A percentile compares a stretch with the other conserved stretches of the same genome.
phyloP scores from a whole-genome alignment of 2,113 vertebrate genomes.

The Datnioides undecimradiatus region DNA sequence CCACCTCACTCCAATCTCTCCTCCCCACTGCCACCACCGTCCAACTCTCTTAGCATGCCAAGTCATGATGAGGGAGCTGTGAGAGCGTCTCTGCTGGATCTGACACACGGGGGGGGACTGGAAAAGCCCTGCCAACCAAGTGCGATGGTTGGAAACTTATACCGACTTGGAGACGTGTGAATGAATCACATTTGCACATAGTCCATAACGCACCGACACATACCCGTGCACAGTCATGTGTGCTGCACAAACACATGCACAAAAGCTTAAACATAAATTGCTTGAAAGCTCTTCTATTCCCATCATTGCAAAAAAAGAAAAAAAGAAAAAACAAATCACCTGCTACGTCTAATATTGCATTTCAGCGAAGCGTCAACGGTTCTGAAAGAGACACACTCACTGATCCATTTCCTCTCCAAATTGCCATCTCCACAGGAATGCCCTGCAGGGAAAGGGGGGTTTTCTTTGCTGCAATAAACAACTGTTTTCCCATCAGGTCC shows the following conservation, averaged over 20 bases:
- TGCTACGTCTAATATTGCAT: conserved; percentile 36
- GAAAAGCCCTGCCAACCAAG: conserved; percentile 54
- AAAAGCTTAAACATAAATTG: not conserved
- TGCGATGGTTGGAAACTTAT: conserved; percentile 25
- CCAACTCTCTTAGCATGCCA: conserved; percentile 48
- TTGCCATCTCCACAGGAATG: conserved; percentile 61
- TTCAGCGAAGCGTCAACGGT: conserved; percentile 29
- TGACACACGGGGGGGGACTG: conserved; percentile 36
- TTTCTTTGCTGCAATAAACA: conserved; percentile 61
- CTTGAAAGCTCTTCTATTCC: not conserved
- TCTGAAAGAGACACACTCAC: conserved; percentile 49
- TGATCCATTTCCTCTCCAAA: conserved; percentile 57
- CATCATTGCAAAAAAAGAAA: not conserved
- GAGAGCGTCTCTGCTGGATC: conserved; percentile 54
- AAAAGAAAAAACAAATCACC: conserved; percentile 18
- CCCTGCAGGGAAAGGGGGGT: conserved; percentile 31
- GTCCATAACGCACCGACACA: conserved; percentile 20
- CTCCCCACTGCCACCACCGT: conserved; percentile 10
- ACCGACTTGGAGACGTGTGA: conserved; percentile 46
- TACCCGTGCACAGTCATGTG: conserved; percentile 12
- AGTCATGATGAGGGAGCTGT: conserved; percentile 54
- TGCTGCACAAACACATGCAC: not conserved
- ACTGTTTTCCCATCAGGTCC: conserved; percentile 56
- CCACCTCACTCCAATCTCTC: conserved; percentile 1
- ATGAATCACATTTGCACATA: conserved; percentile 48